phyloP scores from a whole-genome alignment of 2,113 vertebrate species.

The Chelonoidis abingdonii region DNA sequence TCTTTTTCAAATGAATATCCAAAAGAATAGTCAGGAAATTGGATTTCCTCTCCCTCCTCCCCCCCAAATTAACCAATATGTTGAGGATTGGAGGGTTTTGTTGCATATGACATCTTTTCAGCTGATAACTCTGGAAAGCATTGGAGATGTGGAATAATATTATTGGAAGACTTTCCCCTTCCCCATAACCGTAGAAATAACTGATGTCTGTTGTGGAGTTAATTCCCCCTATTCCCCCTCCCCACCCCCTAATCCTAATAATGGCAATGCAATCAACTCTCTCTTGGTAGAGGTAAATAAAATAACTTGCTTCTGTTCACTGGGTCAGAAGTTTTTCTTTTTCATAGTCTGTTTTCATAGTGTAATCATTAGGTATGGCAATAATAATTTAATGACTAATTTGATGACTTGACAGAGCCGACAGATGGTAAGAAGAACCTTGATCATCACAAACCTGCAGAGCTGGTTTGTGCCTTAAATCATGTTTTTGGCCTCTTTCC shows the following conservation, averaged over 20 bases:
- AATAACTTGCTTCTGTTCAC: neutral
- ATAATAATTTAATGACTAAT: conserved; percentile 8
- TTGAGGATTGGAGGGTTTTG: neutral
- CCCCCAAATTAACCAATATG: neutral
- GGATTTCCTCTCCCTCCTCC: neutral
- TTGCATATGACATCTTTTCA: neutral
- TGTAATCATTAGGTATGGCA: neutral
- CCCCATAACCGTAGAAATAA: too few species aligned
- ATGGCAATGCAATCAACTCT: neutral
- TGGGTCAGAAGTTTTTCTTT: neutral
- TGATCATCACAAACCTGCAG: neutral
- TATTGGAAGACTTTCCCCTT: neutral
- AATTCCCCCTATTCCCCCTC: neutral
- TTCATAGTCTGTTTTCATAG: neutral
- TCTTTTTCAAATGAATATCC: neutral
- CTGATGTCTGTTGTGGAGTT: neutral
- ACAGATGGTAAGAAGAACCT: neutral
- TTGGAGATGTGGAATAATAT: neutral
- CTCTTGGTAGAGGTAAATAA: neutral
- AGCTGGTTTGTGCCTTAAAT: conserved; percentile 21
- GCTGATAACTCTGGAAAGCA: neutral
- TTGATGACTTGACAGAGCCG: neutral
- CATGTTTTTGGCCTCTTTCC: neutral
- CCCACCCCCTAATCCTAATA: neutral
- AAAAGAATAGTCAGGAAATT: neutral